Evolutionary conservation across 2,888 invertebrate genomes (phyloP).

Genomic region (Clanis bilineata): DNA sequence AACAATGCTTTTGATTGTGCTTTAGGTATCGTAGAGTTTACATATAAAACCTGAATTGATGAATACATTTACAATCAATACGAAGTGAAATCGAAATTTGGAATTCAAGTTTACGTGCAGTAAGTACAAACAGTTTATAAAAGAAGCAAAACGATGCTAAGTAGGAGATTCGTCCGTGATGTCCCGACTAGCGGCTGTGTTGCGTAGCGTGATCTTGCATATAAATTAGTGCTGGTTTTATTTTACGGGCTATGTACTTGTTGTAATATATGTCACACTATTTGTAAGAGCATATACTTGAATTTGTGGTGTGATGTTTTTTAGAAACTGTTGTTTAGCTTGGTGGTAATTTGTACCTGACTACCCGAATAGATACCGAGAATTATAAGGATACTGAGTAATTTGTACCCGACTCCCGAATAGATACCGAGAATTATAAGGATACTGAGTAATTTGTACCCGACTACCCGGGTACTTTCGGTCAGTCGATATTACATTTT

Average conservation of each 20-base stretch:
- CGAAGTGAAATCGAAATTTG: conserved; percentile 10
- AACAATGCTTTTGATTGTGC: background rate
- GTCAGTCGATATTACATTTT: no score
- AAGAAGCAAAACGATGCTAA: conserved; percentile 24
- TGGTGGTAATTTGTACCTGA: no score
- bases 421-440: no score
- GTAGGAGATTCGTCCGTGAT: conserved; percentile 36
- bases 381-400: no score
- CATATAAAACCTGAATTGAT: background rate
- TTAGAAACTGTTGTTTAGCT: no score
- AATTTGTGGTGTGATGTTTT: no score
- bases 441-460: no score
- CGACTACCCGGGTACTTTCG: no score
- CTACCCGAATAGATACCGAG: no score
- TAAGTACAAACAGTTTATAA: conserved; percentile 24
- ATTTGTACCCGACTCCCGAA: no score
- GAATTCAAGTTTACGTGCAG: conserved; percentile 14
- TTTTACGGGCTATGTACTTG: background rate
- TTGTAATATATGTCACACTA: background rate
- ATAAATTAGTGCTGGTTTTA: conserved; percentile 45
- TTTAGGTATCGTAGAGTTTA: background rate
- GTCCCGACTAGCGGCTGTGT: conserved; percentile 35
- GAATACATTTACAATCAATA: background rate
- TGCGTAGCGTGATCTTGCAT: conserved; percentile 60
- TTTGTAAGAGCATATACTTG: background rate